These are phyloP conservation scores for Sebastes minor DNA, from an alignment of 2,797 vertebrate genomes.

Conservation along the genomic window DNA sequence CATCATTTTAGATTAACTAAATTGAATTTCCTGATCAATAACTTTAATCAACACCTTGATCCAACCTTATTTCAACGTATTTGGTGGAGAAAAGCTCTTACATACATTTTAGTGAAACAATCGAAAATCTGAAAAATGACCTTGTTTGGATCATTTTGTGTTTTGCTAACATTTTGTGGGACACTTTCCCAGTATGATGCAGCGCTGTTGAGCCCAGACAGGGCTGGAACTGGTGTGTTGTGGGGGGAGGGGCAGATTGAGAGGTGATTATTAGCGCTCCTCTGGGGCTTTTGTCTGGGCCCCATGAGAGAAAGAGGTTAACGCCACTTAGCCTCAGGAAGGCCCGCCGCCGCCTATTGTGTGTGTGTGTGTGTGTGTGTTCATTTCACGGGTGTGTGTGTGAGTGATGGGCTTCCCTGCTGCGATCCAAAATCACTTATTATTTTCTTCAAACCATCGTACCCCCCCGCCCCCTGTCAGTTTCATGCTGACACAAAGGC, in stretches of 20 bases:
- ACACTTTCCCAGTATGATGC: too few relatives aligned
- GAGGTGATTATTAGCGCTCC: slow-evolving; percentile 81
- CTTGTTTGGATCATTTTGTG: neutral
- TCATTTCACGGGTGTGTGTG: neutral
- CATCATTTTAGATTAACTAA: too few relatives aligned
- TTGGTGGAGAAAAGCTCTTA: neutral
- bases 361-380: slow-evolving; percentile 18
- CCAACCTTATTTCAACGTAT: neutral
- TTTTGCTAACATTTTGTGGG: neutral
- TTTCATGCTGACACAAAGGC: slow-evolving; percentile 8
- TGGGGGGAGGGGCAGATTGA: slow-evolving; percentile 43
- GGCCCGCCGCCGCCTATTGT: slow-evolving; percentile 28
- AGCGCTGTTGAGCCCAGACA: neutral
- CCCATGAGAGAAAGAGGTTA: slow-evolving; percentile 82
- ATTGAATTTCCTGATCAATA: too few relatives aligned
- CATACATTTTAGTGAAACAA: neutral
- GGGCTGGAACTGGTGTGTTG: neutral
- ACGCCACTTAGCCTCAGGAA: slow-evolving; percentile 81
- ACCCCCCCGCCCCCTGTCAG: neutral
- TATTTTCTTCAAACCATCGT: slow-evolving; percentile 39
- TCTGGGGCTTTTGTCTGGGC: slow-evolving; percentile 80
- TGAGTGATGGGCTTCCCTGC: slow-evolving; percentile 35
- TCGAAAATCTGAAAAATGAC: neutral
- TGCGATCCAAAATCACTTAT: slow-evolving; percentile 63
- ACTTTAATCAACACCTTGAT: too few relatives aligned